Conservation (phyloP, 2,113 vertebrate species). For the Solea senegalensis region DNA sequence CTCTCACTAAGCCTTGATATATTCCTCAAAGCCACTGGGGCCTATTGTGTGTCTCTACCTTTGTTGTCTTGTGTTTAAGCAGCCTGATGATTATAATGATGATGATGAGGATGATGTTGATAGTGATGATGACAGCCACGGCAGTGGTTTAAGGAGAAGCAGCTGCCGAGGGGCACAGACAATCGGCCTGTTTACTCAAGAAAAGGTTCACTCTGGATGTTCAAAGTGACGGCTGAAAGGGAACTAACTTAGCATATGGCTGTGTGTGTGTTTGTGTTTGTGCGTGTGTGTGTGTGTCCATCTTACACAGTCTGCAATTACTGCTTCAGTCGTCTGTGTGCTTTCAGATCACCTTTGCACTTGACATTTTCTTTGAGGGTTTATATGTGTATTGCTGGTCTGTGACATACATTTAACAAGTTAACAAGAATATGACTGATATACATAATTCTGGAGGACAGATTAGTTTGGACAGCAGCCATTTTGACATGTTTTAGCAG, state of each 20-base stretch:
- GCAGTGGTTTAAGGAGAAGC: conserved; percentile 75
- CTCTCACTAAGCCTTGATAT: conserved; percentile 74
- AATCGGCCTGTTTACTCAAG: conserved; percentile 76
- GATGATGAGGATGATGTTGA: conserved; percentile 59
- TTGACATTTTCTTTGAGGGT: conserved; percentile 5
- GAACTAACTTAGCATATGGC: conserved; percentile 12
- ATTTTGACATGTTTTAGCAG: too few species aligned
- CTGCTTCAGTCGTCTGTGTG: conserved; percentile 16
- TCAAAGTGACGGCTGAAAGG: conserved; percentile 69
- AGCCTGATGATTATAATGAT: conserved; percentile 65
- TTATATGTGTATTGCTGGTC: background rate
- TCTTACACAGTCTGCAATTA: conserved; percentile 42
- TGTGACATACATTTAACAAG: too few species aligned
- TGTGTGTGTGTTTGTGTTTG: conserved; percentile 35
- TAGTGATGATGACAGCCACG: conserved; percentile 53
- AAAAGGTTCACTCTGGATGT: conserved; percentile 68
- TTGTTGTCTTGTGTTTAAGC: conserved; percentile 77
- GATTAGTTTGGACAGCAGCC: too few species aligned
- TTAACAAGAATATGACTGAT: too few species aligned
- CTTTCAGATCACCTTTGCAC: conserved; percentile 8
- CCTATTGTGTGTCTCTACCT: conserved; percentile 70
- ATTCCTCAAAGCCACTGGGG: conserved; percentile 71
- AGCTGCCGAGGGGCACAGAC: conserved; percentile 73
- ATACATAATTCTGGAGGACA: too few species aligned
- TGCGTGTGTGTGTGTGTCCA: conserved; percentile 11